Evolutionary conservation across 1,140 invertebrate genomes (phyloP), one percentile per base, ranked within the genome.

Genomic region (Idris sp.): DNA sequence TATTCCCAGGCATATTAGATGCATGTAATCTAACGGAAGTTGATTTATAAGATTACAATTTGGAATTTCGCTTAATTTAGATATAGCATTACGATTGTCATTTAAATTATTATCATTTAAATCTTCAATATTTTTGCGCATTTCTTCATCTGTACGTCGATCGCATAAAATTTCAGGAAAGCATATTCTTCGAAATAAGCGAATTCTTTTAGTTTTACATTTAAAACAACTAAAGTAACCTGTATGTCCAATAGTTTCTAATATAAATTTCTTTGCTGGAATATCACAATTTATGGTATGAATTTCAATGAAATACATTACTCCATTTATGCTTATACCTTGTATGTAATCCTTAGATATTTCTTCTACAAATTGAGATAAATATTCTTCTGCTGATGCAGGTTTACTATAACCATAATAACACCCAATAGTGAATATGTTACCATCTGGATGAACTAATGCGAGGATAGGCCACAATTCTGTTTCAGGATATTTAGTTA

Each of bases 311-410:
- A 9, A 36, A 64, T 77, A 49, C 31, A 44, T 25, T 41, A 13
- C 15, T 8, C 71, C 48, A 36, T 79, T 11, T 67, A 80, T 15
- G 2, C 13, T 13, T 5, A 81, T 49, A 7, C 80, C 79, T 59
- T 75, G 43, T 11, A 36, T 22, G 35, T 62, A 46, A 13, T 77
- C 22, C 38, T 62, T 10, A 1, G 4, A 59, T 4, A 79, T 44
- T 68, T 87, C 83, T 26, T 65, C 9, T 5, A 82, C 38, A 64
- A 86, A 86, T 16, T 64, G 3, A 13, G 33, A 28, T 16, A 85
- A 58, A 53, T 78, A 83, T 10, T 78, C 43, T 30, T 80, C 22
- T 13, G 19, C 10, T 48, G 64, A 43, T 16, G 10, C 19, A 5
- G 84, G 83, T 73, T 86, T 85, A 7, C 8, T 14, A 25, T 48